Base-by-base conservation (phyloP, 1,140 invertebrate genomes). In the Caenorhabditis remanei region DNA sequence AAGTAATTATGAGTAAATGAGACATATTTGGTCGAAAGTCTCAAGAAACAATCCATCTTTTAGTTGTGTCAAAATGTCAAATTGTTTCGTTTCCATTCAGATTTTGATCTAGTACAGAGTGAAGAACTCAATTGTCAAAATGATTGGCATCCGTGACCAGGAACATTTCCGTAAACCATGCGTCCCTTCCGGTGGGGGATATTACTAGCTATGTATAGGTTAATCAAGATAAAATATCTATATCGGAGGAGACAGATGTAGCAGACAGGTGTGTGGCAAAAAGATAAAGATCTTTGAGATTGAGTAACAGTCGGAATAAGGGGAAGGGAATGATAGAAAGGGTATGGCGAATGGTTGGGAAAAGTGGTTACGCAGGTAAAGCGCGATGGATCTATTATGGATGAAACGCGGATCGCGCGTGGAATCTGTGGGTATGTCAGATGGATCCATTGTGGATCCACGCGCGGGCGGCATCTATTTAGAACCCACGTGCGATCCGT, bases 101-200 rank as follows among this genome's bases (percentile, higher is more conserved):
- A 43, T 71, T 71, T 79, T 79, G 71, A 53, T 53, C 50, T 53
- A 14, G 50, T 14, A 1, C 2, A 50, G 40, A 4, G n/a, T n/a
- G 7, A 9, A 7, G n/a, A 50, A 79, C 53, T 79, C 71, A n/a
- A 79, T 79, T 79, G 71, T 79, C 71, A 50, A 79, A 79, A 79
- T 79, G 71, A 79, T 79, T 79, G 71, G 53, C 71, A 50, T 41
- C 71, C 46, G 71, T 50, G 32, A 21, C 58, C 14, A n/a, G n/a
- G 2, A 61, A 9, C 2, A n/a, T 11, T n/a, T n/a, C 58, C 32
- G 61, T 32, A 32, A 46, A 24, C 71, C 16, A 53, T 53, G 50
- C 16, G 11, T 3, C 50, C 50, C 53, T 79, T 79, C 71, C 71
- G 71, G 71, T 50, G n/a, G n/a, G 24, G 40, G 24, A 79, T 50